Conservation (phyloP, 2,888 invertebrate species). For the Diarsia dahlii region DNA sequence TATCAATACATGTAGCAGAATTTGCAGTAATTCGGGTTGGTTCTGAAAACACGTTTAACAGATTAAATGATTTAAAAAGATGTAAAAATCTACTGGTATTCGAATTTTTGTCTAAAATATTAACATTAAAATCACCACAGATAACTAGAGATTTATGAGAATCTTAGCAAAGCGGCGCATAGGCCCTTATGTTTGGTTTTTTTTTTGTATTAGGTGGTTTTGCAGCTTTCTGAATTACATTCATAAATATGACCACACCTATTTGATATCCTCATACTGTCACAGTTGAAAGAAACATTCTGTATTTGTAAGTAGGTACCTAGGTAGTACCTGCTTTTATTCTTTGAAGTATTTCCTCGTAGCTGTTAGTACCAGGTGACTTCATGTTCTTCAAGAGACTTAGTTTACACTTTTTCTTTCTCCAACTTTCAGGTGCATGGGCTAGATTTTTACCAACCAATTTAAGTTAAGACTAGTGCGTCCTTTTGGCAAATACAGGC, state of each 20-base stretch:
- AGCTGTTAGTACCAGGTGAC: conserved; percentile 23
- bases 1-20: too few relatives aligned
- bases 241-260: background rate
- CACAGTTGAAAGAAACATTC: background rate
- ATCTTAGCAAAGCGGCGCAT: too few relatives aligned
- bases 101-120: too few relatives aligned
- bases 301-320: background rate
- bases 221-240: background rate
- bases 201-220: too few relatives aligned
- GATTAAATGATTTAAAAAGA: too few relatives aligned
- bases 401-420: conserved; percentile 24
- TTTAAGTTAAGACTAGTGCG: background rate
- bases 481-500: background rate
- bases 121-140: too few relatives aligned
- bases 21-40: too few relatives aligned
- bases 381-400: conserved; percentile 39
- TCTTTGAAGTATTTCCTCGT: conserved; percentile 13
- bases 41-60: too few relatives aligned
- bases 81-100: too few relatives aligned
- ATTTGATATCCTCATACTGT: background rate
- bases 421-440: conserved; percentile 36
- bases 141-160: too few relatives aligned
- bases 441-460: conserved; percentile 12
- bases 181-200: too few relatives aligned
- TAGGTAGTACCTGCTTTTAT: conserved; percentile 1